Evolutionary conservation across 2,113 vertebrate species (phyloP).

Genomic region (Arvicanthis niloticus): DNA sequence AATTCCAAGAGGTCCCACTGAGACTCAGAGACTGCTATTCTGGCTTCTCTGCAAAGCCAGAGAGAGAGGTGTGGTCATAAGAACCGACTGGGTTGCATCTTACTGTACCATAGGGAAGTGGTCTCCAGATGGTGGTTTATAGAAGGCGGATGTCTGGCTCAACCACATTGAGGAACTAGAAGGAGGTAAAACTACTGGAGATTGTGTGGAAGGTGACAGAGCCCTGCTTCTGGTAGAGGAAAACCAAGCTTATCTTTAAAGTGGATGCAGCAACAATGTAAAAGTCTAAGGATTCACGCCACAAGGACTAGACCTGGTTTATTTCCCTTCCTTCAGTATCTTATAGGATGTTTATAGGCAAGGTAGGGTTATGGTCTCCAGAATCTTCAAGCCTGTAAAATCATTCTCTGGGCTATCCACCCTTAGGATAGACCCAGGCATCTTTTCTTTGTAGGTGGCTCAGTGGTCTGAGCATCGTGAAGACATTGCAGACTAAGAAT

Average conservation of each 20-base stretch:
- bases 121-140: neutral
- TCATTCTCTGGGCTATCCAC: neutral
- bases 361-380: neutral
- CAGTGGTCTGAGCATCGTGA: neutral
- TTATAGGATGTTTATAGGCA: neutral
- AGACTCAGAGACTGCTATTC: neutral
- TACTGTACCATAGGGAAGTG: neutral
- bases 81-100: neutral
- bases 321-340: neutral
- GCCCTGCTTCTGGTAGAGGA: neutral
- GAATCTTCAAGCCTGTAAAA: neutral
- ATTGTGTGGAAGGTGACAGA: neutral
- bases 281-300: neutral
- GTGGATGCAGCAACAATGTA: neutral
- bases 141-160: neutral
- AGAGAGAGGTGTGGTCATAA: neutral
- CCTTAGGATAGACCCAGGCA: neutral
- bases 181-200: neutral
- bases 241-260: neutral
- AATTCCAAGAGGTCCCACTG: neutral
- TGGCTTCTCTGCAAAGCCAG: neutral
- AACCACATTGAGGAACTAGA: neutral
- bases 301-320: neutral
- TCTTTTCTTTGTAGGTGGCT: neutral
- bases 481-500: neutral